Base-by-base conservation (phyloP, 2,113 vertebrate species). In the Bagarius yarrelli region DNA sequence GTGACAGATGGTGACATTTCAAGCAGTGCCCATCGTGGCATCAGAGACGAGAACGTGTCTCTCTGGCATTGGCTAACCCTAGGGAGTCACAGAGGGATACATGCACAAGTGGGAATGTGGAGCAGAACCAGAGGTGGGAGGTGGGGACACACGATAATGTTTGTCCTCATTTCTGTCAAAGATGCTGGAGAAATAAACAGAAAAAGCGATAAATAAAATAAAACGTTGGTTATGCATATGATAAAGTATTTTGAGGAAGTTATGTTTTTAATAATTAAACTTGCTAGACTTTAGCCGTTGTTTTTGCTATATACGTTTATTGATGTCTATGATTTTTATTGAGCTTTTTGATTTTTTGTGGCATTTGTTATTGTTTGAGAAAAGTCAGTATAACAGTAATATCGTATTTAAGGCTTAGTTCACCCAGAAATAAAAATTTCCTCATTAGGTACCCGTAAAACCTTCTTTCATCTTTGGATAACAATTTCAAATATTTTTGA, bases 1-100 rank as follows among this genome's bases (percentile, higher is more conserved):
- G 76, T 86, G 84, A 87, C 87, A 87, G 85, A 86, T 88, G 86
- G 86, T 88, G 87, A 88, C 86, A 87, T 88, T 87, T 88, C 56
- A 76, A 83, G 71, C 83, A 69, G 27, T 64, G 84, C 82, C 76
- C 80, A 74, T 69, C 63, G 55, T 69, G 78, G 55, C 64, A 73
- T 85, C 30, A 44, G 47, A 78, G 70, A 75, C 82, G 66, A 34
- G 57, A 73, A 76, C 52, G 59, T 84, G 83, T 56, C 73, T 53
- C 70, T 75, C 36, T 72, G 79, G 77, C 53, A 57, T 61, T 80
- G 77, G 71, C 72, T 30, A 72, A 79, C 23, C 70, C 40, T 52
- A 47, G 56, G 15, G 56, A 77, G 70, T 83, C 75, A 47, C 57
- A 74, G 32, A 60, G 82, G 75, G 79, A 79, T 50, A 59, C 71